phyloP scores from a whole-genome alignment of 1,140 invertebrate species.

The Pseudomyrmex dendroicus region DNA sequence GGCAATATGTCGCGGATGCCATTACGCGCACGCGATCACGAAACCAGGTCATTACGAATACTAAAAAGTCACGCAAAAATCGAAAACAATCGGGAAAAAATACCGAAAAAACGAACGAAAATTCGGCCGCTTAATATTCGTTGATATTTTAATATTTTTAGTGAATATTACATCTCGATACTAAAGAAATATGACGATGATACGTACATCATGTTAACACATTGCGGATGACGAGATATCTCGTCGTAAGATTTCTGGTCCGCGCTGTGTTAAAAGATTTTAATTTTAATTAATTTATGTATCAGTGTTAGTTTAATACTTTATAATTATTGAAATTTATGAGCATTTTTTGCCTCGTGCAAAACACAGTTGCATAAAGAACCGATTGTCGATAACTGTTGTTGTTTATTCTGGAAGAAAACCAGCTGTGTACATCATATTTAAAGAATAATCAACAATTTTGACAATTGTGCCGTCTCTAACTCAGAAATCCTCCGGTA shows the following conservation, averaged over 20 bases:
- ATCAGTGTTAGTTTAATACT: not conserved
- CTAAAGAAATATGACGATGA: not conserved
- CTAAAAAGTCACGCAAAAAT: not conserved
- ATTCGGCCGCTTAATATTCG: not conserved
- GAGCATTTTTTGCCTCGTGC: not conserved
- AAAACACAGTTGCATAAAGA: not conserved
- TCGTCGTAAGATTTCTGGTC: too few species aligned
- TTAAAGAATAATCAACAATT: not conserved
- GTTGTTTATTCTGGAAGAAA: not conserved
- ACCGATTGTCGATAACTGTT: not conserved
- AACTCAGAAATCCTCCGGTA: constrained; percentile 4
- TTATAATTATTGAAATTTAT: not conserved
- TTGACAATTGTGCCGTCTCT: not conserved
- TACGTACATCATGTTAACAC: not conserved
- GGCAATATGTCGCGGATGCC: constrained; percentile 62
- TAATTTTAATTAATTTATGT: too few species aligned
- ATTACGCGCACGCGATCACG: constrained; percentile 49
- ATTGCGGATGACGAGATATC: too few species aligned
- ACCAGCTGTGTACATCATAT: not conserved
- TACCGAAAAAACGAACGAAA: not conserved
- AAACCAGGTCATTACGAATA: constrained; percentile 28
- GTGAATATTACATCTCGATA: not conserved
- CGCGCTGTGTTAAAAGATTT: too few species aligned
- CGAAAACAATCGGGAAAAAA: not conserved
- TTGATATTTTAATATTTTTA: not conserved